Base-by-base conservation (phyloP, 2,888 invertebrate species). In the Cosmia trapezina region DNA sequence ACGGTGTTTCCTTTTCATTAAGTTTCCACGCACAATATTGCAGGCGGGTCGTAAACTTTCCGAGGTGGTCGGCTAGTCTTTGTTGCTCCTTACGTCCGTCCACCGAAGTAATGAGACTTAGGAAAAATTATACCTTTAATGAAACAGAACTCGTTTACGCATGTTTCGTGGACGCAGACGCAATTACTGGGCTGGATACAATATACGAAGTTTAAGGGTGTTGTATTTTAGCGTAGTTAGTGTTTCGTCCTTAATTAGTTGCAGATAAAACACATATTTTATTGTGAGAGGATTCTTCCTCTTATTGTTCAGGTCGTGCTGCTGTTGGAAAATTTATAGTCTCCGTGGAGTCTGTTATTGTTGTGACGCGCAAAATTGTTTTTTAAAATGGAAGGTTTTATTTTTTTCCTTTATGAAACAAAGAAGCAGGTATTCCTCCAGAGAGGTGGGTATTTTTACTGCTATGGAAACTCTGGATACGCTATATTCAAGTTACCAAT, bases 21-120 rank as follows among this genome's bases (percentile, higher is more conserved):
- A 94, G 93, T 92, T 92, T 90, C 91, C 90, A 94, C 95, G 94
- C 93, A 93, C 94, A 94, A 94, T 95, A 94, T 94, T 94, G 93
- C 90, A 89, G 89, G 89, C 86, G 85, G 89, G 87, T 93, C 94
- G 92, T 95, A 95, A 95, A 95, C 91, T 91, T 88, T 88, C 90
- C 84, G 87, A 91, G 91, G 91, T 91, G 90, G 89, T 89, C 88
- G 87, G 87, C 89, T 83, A 88, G 87, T 89, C 89, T 86, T 86
- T 84, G 86, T 86, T 89, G 84, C 88, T 85, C 86, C 87, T 84
- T 88, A 83, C 87, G 81, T 85, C 85, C 86, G 74, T 83, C 84
- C 86, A 80, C 83, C 88, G 83, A 88, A 92, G 92, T 93, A 94
- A 94, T 92, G 93, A 94, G 92, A 89, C 91, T 89, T 84, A 88